Conservation (phyloP, 2,888 invertebrate species). For the Melinaea menophilus region DNA sequence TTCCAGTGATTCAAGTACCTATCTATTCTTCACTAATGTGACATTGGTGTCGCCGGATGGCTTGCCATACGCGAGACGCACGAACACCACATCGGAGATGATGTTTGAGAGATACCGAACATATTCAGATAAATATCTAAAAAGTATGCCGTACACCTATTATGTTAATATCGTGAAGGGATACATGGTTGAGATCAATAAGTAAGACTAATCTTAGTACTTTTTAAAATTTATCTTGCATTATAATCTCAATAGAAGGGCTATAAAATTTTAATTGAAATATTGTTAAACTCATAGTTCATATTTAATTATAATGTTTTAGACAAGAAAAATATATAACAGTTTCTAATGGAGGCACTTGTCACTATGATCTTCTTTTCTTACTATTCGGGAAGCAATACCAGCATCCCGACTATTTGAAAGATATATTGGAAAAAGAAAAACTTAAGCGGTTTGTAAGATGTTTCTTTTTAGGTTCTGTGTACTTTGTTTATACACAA, state of each 20-base stretch:
- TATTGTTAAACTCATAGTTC: too few relatives aligned
- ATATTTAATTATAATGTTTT: slow-evolving; percentile 13
- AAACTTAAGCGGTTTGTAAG: slow-evolving; percentile 40
- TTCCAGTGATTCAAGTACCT: slow-evolving; percentile 59
- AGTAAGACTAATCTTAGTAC: slow-evolving; percentile 49
- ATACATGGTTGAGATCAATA: slow-evolving; percentile 74
- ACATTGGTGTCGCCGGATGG: slow-evolving; percentile 82
- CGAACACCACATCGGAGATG: slow-evolving; percentile 49
- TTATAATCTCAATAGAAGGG: too few relatives aligned
- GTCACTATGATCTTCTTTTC: slow-evolving; percentile 76
- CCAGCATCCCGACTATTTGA: slow-evolving; percentile 69
- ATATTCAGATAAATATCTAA: slow-evolving; percentile 68
- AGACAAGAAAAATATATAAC: slow-evolving; percentile 75
- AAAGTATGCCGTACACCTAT: slow-evolving; percentile 78
- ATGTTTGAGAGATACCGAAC: slow-evolving; percentile 74
- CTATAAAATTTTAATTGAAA: background rate
- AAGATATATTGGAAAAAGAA: slow-evolving; percentile 42
- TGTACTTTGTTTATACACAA: background rate
- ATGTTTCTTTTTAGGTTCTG: too few relatives aligned
- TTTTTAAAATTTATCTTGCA: background rate
- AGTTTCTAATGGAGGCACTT: slow-evolving; percentile 56
- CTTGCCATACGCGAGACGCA: slow-evolving; percentile 53
- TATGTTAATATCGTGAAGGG: slow-evolving; percentile 82
- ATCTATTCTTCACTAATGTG: slow-evolving; percentile 82
- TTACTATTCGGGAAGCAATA: slow-evolving; percentile 78